Evolutionary conservation across 2,113 vertebrate genomes (phyloP), one percentile per base, ranked within the genome.

Genomic region (Hyperoodon ampullatus): DNA sequence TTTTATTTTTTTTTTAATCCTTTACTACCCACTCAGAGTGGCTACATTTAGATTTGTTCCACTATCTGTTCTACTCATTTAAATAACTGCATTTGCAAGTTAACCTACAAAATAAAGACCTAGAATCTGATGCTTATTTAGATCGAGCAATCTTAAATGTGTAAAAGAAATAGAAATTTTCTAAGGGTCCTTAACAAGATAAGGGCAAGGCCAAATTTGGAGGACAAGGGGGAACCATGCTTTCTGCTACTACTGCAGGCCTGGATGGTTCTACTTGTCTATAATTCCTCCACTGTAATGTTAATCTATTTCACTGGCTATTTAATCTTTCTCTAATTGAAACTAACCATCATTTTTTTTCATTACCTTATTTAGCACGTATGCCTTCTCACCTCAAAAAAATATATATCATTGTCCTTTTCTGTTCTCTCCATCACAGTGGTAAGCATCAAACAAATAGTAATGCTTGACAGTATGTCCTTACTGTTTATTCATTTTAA

Each of bases 41-140:
- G 58, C 72, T 94, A 94, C 88, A 70, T 93, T 96, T 90, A 96
- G 90, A 91, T 86, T 44, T 66, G 30, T 78, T 90, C 55, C 82
- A 68, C 90, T 89, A 26, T 66, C 85, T 94, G 19, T 42, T 82
- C 63, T 55, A 44, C 23, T 96, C 18, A 85, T 81, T 91, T 74
- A 90, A 94, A 61, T 74, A 84, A 83, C 35, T 70, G 42, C 63
- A 58, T 24, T 39, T 92, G 53, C 70, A 44, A 88, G 19, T 24
- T 88, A 84, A 85, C 70, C 75, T 72, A 83, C 39, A 85, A 90
- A 93, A 60, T 71, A 81, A 61, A 94, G 60, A 66, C 13, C n/a
- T 50, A 23, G 28, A 42, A 86, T 47, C 65, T 3, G 3, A 74
- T 55, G 50, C 5, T 47, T 74, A 30, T 23, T 93, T 42, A 58